Evolutionary conservation across 2,888 invertebrate species (phyloP).

Genomic region (Crossocerus cetratus): DNA sequence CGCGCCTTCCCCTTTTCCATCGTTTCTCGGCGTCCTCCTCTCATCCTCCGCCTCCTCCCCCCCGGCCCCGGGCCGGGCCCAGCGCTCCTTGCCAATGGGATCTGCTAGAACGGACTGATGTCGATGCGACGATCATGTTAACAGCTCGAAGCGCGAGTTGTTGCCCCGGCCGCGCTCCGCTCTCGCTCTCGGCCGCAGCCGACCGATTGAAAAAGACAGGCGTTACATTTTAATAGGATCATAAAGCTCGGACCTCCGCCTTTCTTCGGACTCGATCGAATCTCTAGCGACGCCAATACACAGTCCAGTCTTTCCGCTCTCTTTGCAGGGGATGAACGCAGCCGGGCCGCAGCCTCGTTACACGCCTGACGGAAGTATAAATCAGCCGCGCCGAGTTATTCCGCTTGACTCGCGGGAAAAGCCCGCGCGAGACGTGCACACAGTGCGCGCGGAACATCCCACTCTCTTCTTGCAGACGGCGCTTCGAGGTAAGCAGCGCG

Average conservation of each 20-base stretch:
- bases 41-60: not conserved
- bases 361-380: conserved; percentile 73
- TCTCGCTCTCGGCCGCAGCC: not conserved
- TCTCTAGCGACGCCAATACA: conserved; percentile 21
- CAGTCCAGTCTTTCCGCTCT: conserved; percentile 23
- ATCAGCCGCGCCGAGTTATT: conserved; percentile 67
- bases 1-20: conserved; percentile 26
- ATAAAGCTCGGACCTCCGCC: conserved; percentile 25
- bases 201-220: conserved; percentile 1
- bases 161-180: too few relatives aligned
- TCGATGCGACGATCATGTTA: conserved; percentile 1
- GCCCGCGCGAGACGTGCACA: conserved; percentile 45
- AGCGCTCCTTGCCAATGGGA: not conserved
- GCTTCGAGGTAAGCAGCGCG: conserved; percentile 8
- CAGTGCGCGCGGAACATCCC: conserved; percentile 42
- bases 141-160: not conserved
- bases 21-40: conserved; percentile 25
- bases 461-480: conserved; percentile 41
- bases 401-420: conserved; percentile 50
- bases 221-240: conserved; percentile 19
- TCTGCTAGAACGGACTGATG: not conserved
- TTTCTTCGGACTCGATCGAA: conserved; percentile 28
- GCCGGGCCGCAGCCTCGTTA: conserved; percentile 67
- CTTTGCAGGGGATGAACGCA: conserved; percentile 28
- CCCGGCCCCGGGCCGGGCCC: not conserved